Evolutionary conservation across 2,797 vertebrate genomes (phyloP), one percentile per base, ranked within the genome.

Genomic region (Prunella strophiata): DNA sequence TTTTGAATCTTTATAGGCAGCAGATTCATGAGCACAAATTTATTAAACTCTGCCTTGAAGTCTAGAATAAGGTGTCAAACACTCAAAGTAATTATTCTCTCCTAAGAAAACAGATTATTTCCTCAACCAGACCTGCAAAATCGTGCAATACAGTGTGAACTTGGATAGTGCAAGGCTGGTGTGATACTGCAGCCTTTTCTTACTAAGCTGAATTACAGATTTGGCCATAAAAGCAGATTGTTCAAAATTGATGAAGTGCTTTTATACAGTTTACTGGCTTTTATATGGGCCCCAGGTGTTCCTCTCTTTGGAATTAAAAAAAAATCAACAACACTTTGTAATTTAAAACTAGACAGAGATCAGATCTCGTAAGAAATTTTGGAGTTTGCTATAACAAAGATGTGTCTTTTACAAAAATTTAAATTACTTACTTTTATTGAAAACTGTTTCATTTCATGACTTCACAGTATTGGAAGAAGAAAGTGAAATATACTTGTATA

Each of bases 81-180:
- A 63, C 54, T 87, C 42, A 48, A 42, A 78, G 27, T 85, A 68
- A 88, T 73, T 85, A 47, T 81, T 55, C 23, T 72, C 18, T 88
- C 16, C 47, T 90, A 89, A 32, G 51, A 92, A 58, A 94, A 55
- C 40, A 82, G 48, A 6, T 88, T 84, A 51, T 61, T 95, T 94
- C 36, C 61, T 94, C 32, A 62, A 34, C 10, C 8, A 79, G 40
- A 48, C 34, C 51, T 82, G 42, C 45, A 91, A 92, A 91, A 55
- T 88, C 19, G 4, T 42, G 32, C 48, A 61, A 18, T 57, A 51
- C 25, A 45, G 18, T 3, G 3, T 73, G 76, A 74, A 68, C 51
- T 87, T 13, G 5, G 16, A 21, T 83, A 85, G 65, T 76, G 16
- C 36, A 77, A 51, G 27, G 13, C 65, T 89, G 16, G 4, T 75